Conservation (phyloP, 2,888 invertebrate species). For the Apotomis betuletana region DNA sequence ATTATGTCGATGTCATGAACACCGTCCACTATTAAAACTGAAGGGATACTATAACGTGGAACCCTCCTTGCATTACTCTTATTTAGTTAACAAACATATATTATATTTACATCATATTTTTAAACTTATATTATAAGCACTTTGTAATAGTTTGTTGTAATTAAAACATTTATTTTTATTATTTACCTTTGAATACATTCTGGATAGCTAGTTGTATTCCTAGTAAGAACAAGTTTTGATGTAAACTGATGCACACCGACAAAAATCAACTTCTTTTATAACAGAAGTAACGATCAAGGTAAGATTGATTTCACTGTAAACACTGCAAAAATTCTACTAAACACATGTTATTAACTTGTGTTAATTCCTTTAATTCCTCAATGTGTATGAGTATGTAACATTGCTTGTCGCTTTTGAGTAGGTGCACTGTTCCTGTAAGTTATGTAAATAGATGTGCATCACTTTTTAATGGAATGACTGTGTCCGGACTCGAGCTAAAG, state of each 20-base stretch:
- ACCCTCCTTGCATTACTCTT: too few relatives aligned
- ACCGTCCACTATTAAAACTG: too few relatives aligned
- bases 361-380: slow-evolving; percentile 9
- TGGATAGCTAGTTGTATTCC: background rate
- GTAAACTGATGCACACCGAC: slow-evolving; percentile 19
- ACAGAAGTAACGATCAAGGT: slow-evolving; percentile 25
- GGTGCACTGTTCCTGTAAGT: background rate
- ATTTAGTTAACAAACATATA: too few relatives aligned
- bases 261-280: slow-evolving; percentile 20
- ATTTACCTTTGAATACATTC: slow-evolving; percentile 32
- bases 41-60: too few relatives aligned
- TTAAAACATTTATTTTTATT: background rate
- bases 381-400: slow-evolving; percentile 6
- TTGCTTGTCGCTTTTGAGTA: slow-evolving; percentile 5
- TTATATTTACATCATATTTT: too few relatives aligned
- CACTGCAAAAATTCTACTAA: slow-evolving; percentile 10
- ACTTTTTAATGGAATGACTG: too few relatives aligned
- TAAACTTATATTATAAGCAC: too few relatives aligned
- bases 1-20: too few relatives aligned
- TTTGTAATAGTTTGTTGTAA: too few relatives aligned
- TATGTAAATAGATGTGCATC: background rate
- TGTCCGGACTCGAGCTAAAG: too few relatives aligned
- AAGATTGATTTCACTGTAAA: slow-evolving; percentile 33
- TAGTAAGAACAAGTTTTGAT: background rate
- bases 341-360: background rate